Evolutionary conservation across 2,888 invertebrate genomes (phyloP).

Genomic region (Sarcophaga variegata): DNA sequence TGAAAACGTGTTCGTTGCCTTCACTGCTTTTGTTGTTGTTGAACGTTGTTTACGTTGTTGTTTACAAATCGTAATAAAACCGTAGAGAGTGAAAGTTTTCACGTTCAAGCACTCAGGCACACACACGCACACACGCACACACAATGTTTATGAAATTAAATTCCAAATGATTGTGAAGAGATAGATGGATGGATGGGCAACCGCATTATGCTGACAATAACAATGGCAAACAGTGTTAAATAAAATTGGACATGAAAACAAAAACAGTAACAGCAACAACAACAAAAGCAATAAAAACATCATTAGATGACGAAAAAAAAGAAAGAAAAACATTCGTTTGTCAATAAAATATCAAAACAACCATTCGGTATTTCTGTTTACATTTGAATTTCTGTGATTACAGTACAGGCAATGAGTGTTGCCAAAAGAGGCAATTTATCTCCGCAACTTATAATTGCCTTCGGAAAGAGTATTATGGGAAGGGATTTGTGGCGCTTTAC

Average conservation of each 20-base stretch:
- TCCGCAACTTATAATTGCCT: too few species aligned
- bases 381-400: not conserved
- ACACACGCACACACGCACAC: not conserved
- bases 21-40: not conserved
- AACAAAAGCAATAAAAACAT: conserved; percentile 19
- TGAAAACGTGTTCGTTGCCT: not conserved
- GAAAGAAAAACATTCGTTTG: not conserved
- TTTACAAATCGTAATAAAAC: not conserved
- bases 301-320: not conserved
- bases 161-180: not conserved
- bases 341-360: not conserved
- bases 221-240: not conserved
- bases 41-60: not conserved
- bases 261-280: conserved; percentile 23
- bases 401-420: too few species aligned
- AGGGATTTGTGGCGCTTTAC: too few species aligned
- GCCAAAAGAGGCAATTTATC: too few species aligned
- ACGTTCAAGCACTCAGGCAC: not conserved
- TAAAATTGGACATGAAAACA: conserved; percentile 24
- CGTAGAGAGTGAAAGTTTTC: not conserved
- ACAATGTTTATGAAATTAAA: not conserved
- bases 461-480: too few species aligned
- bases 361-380: not conserved
- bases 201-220: not conserved
- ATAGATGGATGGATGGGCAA: not conserved